Percentiles rank a stretch among this genome's conserved stretches.
phyloP scores from a whole-genome alignment of 2,888 invertebrate genomes.

The Ametastegia equiseti region DNA sequence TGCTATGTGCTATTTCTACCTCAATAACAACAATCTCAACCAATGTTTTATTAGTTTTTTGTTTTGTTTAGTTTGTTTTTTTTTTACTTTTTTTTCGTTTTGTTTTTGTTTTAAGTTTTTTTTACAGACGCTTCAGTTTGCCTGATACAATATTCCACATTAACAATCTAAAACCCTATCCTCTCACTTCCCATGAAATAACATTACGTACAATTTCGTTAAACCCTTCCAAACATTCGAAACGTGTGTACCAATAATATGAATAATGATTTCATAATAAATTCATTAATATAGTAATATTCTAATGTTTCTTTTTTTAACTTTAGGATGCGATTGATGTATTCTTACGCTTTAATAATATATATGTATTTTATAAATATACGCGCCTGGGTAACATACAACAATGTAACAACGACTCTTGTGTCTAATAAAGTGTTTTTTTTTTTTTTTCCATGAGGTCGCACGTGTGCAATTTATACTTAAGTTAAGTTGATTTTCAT shows the following conservation, averaged over 20 bases:
- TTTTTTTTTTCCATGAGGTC: slow-evolving; percentile 48
- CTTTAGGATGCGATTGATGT: slow-evolving; percentile 36
- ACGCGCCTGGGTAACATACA: slow-evolving; percentile 55
- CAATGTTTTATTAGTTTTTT: slow-evolving; percentile 45
- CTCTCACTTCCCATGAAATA: slow-evolving; percentile 70
- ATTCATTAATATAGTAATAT: slow-evolving; percentile 45
- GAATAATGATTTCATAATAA: slow-evolving; percentile 54
- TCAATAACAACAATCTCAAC: slow-evolving; percentile 68
- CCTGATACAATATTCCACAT: slow-evolving; percentile 71
- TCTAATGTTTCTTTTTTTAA: slow-evolving; percentile 11
- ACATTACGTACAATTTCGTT: slow-evolving; percentile 71
- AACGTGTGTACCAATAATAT: slow-evolving; percentile 31
- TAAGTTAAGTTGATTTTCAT: slow-evolving; percentile 44
- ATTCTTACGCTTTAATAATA: slow-evolving; percentile 38
- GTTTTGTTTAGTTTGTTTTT: slow-evolving; percentile 54
- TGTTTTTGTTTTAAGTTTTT: slow-evolving; percentile 54
- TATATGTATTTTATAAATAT: slow-evolving; percentile 49
- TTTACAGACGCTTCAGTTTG: slow-evolving; percentile 64
- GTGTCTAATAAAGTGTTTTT: slow-evolving; percentile 51
- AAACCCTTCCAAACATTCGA: slow-evolving; percentile 60
- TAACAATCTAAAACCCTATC: slow-evolving; percentile 70
- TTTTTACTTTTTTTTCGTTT: slow-evolving; percentile 38
- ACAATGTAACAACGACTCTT: slow-evolving; percentile 53
- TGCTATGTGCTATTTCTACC: slow-evolving; percentile 69
- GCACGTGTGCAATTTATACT: slow-evolving; percentile 54